Evolutionary conservation across 2,113 vertebrate genomes (phyloP).

Genomic region (Brachyhypopomus occidentalis): DNA sequence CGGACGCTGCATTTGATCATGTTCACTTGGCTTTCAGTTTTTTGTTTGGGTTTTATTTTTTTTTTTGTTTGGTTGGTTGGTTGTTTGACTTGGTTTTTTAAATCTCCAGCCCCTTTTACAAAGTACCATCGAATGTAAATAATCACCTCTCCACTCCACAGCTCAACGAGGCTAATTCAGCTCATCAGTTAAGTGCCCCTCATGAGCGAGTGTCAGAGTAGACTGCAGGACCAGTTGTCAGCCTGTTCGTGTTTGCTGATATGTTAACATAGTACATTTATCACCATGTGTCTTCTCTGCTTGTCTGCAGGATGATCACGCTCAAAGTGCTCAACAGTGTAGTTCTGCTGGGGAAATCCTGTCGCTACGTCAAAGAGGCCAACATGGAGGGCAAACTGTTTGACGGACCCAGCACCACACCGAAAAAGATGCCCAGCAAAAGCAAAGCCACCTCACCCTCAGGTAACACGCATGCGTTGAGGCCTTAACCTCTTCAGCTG

Average conservation of each 20-base stretch:
- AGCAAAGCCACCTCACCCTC: slow-evolving; percentile 65
- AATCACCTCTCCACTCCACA: background rate
- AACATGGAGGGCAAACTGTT: slow-evolving; percentile 96
- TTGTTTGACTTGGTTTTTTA: too few relatives aligned
- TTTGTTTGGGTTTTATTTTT: too few relatives aligned
- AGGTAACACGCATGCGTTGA: slow-evolving; percentile 20
- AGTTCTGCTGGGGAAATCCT: slow-evolving; percentile 94
- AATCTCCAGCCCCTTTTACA: too few relatives aligned
- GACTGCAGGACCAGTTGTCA: background rate
- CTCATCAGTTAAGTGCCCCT: too few relatives aligned
- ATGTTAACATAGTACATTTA: background rate
- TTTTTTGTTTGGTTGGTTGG: too few relatives aligned
- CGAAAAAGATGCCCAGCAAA: slow-evolving; percentile 72
- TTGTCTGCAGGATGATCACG: slow-evolving; percentile 82
- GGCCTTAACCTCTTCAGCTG: background rate
- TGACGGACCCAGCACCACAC: slow-evolving; percentile 68
- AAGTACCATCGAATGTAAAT: too few relatives aligned
- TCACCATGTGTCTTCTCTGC: background rate
- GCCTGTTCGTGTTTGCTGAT: background rate
- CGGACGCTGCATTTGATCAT: too few relatives aligned
- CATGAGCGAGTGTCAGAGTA: too few relatives aligned
- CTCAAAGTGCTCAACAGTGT: slow-evolving; percentile 96
- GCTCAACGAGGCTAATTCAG: background rate
- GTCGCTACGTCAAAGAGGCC: slow-evolving; percentile 92
- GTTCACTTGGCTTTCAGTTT: too few relatives aligned